These are phyloP conservation scores for Osmerus mordax DNA, from an alignment of 2,113 vertebrate genomes.

Conservation along the genomic window DNA sequence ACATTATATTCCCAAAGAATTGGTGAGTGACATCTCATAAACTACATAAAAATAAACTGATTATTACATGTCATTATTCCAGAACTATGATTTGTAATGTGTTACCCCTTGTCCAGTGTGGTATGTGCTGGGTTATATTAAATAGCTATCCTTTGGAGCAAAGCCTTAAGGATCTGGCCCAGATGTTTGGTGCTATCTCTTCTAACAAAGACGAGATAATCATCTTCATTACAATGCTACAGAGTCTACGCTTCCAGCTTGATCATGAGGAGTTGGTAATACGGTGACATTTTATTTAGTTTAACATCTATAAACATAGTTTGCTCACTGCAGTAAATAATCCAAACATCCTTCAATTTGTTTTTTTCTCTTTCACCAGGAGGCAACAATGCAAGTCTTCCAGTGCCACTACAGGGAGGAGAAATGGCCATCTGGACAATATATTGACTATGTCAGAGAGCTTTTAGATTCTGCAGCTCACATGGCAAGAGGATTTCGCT, in stretches of 20 bases:
- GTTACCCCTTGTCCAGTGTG: constrained; percentile 28
- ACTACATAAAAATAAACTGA: neutral
- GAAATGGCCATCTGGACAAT: constrained; percentile 38
- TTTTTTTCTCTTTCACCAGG: constrained; percentile 33
- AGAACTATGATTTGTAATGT: too few relatives aligned
- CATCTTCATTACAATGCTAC: constrained; percentile 49
- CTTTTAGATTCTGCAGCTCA: constrained; percentile 31
- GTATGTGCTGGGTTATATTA: constrained; percentile 48
- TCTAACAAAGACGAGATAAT: constrained; percentile 52
- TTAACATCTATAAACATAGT: neutral
- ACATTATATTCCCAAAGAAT: constrained; percentile 42
- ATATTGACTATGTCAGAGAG: constrained; percentile 44
- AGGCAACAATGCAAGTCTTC: constrained; percentile 44
- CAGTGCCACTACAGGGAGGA: constrained; percentile 47
- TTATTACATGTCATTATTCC: too few relatives aligned
- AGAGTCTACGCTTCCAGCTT: constrained; percentile 39
- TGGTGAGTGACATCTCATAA: constrained; percentile 38
- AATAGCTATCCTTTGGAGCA: constrained; percentile 49
- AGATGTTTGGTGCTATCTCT: constrained; percentile 50
- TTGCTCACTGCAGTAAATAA: neutral
- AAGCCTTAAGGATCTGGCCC: constrained; percentile 43
- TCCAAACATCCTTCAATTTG: neutral
- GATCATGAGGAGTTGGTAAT: constrained; percentile 48
- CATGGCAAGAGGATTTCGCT: constrained; percentile 22
- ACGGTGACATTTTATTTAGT: too few relatives aligned